Conservation (phyloP, 2,797 vertebrate species). For the Helostoma temminkii region DNA sequence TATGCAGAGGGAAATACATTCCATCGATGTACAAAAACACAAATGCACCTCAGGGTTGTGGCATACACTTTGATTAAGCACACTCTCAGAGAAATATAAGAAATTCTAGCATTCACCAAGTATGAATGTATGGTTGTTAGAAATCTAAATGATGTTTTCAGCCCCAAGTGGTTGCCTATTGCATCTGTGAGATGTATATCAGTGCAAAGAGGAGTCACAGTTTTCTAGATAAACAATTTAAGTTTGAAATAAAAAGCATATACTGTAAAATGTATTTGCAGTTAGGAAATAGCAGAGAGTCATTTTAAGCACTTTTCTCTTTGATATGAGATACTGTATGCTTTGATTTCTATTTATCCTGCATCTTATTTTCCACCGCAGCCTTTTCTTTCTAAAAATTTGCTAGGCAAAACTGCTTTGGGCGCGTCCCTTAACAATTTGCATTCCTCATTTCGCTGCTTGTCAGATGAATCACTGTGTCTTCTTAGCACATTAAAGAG, state of each 20-base stretch:
- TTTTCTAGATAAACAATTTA: constrained; percentile 54
- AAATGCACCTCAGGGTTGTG: constrained; percentile 38
- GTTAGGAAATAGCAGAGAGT: constrained; percentile 44
- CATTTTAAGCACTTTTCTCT: constrained; percentile 47
- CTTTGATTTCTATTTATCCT: constrained; percentile 43
- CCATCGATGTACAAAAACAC: constrained; percentile 18
- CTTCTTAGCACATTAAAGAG: constrained; percentile 45
- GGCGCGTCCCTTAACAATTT: constrained; percentile 51
- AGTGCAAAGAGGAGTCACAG: constrained; percentile 16
- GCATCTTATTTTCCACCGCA: constrained; percentile 39
- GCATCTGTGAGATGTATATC: constrained; percentile 21
- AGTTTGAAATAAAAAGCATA: constrained; percentile 61
- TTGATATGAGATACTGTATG: constrained; percentile 33
- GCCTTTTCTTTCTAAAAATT: constrained; percentile 35
- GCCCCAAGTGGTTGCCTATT: not conserved
- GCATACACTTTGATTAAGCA: constrained; percentile 25
- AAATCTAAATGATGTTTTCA: constrained; percentile 21
- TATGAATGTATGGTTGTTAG: constrained; percentile 13
- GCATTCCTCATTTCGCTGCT: constrained; percentile 65
- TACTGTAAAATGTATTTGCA: constrained; percentile 57
- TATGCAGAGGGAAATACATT: constrained; percentile 29
- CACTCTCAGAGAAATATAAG: constrained; percentile 9
- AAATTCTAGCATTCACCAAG: constrained; percentile 6
- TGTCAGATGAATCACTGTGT: constrained; percentile 62
- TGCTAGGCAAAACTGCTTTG: constrained; percentile 50